Evolutionary conservation across 2,113 vertebrate species (phyloP).

Genomic region (Bufo gargarizans): DNA sequence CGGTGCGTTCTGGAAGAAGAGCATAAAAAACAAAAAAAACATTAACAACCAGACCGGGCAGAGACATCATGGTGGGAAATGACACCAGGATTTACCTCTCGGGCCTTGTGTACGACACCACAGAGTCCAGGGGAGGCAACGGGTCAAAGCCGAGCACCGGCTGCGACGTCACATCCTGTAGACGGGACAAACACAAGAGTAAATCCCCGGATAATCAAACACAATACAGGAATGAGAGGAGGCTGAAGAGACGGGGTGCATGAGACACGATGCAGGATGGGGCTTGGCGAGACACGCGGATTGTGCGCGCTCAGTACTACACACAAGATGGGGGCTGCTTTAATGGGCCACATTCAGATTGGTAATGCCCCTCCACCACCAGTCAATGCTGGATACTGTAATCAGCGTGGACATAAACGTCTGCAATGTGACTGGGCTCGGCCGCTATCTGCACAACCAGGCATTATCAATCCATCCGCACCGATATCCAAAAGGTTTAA

Average conservation of each 20-base stretch:
- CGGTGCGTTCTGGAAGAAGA: slow-evolving; percentile 63
- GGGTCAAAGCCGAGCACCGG: slow-evolving; percentile 94
- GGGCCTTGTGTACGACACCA: slow-evolving; percentile 86
- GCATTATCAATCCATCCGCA: too few relatives aligned
- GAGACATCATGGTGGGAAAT: background rate
- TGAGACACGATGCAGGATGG: background rate
- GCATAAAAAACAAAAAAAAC: background rate
- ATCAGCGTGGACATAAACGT: background rate
- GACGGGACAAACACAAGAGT: background rate
- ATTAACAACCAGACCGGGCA: background rate
- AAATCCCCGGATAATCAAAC: background rate
- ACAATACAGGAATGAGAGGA: background rate
- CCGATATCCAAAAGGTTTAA: too few relatives aligned
- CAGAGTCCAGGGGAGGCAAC: slow-evolving; percentile 88
- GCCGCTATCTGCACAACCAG: too few relatives aligned
- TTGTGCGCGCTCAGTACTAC: too few relatives aligned
- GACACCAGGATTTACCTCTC: slow-evolving; percentile 79
- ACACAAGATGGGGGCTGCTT: too few relatives aligned
- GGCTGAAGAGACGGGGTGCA: background rate
- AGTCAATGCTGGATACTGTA: background rate
- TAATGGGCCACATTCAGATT: background rate
- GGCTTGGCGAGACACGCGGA: too few relatives aligned
- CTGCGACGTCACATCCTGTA: slow-evolving; percentile 93
- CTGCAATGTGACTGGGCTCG: background rate
- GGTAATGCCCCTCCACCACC: background rate